Base-by-base conservation (phyloP, 30 jellyfish, hydroid and myxozoan genomes). In the Mastigias papua region DNA sequence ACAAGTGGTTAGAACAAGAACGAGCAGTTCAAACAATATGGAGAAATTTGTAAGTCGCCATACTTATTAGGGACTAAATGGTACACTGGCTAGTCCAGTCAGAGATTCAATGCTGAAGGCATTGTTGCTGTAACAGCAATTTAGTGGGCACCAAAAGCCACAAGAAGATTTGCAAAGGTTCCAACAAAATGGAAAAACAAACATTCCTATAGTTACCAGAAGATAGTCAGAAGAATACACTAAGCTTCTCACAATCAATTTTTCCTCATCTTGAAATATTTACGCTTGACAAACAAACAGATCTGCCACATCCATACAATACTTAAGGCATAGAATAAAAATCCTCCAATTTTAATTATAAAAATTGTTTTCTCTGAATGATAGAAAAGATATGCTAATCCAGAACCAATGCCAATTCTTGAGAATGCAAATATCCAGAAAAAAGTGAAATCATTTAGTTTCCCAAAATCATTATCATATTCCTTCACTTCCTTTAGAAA, bases 341-440 rank as follows among this genome's bases (percentile, higher is more conserved):
- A 83, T 32, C 97, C 98, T 57, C 96, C 93, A 21, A 89, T 62
- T 80, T 94, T 94, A 35, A 94, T 89, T 25, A 81, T 30, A 4
- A 69, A 19, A 2, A 81, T 74, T 20, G 98, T 72, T 48, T 94
- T 80, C 50, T 80, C 35, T 16, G 97, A 80, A 33, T n/a, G 32
- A 42, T 66, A 81, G 34, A 94, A 69, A 57, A 62, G 75, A 51
- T 28, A 77, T 20, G 92, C 94, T 3, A 94, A 68, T 7, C 80
- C 92, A 2, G 97, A 4, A 11, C 98, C 98, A 78, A 94, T 58
- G 16, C 92, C 87, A 32, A 89, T 54, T 75, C 98, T 90, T 27
- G 91, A 73, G 42, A 80, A 25, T 37, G 86, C 74, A 78, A 94
- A 94, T 21, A 90, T 32, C 29, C 76, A 87, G 64, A 89, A 34